Conservation (phyloP, 2,113 vertebrate species). For the Rhagologus leucostigma region DNA sequence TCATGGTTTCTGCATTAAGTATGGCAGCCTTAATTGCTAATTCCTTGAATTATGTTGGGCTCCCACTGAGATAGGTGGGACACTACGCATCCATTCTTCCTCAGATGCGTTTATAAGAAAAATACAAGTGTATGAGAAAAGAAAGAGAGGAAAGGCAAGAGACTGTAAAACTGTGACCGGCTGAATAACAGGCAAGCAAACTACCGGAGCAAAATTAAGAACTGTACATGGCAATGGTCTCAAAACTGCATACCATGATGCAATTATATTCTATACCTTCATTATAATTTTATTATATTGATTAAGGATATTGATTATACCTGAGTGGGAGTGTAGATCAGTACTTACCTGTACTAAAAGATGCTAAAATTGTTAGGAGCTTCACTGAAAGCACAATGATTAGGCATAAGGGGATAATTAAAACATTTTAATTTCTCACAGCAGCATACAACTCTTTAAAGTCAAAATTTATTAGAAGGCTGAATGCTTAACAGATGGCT, state of each 20-base stretch:
- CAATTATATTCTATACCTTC: neutral
- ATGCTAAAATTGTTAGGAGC: neutral
- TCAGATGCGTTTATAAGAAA: neutral
- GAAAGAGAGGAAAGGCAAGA: neutral
- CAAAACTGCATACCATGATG: neutral
- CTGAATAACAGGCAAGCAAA: neutral
- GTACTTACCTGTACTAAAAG: neutral
- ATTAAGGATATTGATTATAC: neutral
- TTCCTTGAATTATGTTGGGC: neutral
- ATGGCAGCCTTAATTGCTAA: neutral
- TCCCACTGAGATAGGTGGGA: neutral
- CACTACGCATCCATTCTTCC: neutral
- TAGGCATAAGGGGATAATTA: neutral
- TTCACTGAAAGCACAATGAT: neutral
- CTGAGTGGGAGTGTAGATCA: neutral
- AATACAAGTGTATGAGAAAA: neutral
- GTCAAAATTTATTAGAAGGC: neutral
- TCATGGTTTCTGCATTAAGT: neutral
- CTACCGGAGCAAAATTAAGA: neutral
- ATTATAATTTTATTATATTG: neutral
- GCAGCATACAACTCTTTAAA: neutral
- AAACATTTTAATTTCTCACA: neutral
- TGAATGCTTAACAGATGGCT: neutral
- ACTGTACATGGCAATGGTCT: neutral
- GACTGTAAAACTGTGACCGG: neutral